Evolutionary conservation across 2,113 vertebrate genomes (phyloP), one percentile per base, ranked within the genome.

Genomic region (Nestor notabilis): DNA sequence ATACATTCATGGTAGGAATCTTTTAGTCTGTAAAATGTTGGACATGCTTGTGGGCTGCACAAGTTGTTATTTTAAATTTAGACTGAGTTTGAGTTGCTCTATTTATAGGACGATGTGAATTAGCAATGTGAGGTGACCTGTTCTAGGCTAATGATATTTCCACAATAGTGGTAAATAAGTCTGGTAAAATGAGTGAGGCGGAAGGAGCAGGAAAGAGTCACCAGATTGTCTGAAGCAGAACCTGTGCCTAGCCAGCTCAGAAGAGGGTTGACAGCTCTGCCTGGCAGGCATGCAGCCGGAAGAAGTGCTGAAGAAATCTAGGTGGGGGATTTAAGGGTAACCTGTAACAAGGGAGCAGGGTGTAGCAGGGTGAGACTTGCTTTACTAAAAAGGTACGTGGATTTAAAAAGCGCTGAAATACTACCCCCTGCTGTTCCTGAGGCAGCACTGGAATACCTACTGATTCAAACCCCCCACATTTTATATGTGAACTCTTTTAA

Each of bases 361-460:
- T n/a, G n/a, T n/a, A n/a, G 8, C 72, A 61, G 76, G 61, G 82
- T 47, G 68, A 86, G 50, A 35, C 21, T 77, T 35, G n/a, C 52
- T 68, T 65, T 44, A 47, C 60, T 83, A 9, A 31, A 56, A 56
- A 46, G 37, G 21, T 56, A 17, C n/a, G 1, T 46, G n/a, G 24
- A 16, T 81, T 91, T 86, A 87, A 93, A 93, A 93, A 92, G 63
- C 88, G 81, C 95, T 68, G 77, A 96, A 94, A 91, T 31, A 91
- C 94, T 95, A 91, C 93, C 94, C 94, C 94, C 91, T 97, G 93
- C 96, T 93, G 85, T 97, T 97, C 35, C 65, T 82, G n/a, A 16
- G 52, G 58, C 27, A 44, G 39, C 81, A 86, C 3, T 90, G 75
- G 91, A 90, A 58, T 46, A 53, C 60, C 61, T 88, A 31, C 6